phyloP scores from a whole-genome alignment of 2,888 invertebrate genomes.

The Anorthoa munda region DNA sequence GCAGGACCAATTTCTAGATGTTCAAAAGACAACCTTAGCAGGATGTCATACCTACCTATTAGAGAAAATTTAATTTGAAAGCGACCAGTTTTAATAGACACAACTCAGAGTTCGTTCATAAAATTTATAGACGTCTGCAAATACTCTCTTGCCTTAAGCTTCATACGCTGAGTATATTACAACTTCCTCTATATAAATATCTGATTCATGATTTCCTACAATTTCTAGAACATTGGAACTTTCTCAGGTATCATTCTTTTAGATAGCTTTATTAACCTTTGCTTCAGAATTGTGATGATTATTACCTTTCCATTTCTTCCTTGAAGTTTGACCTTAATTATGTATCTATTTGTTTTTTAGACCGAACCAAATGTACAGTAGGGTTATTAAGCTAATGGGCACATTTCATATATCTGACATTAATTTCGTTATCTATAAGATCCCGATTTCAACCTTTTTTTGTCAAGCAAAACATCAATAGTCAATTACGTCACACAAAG shows the following conservation, averaged over 20 bases:
- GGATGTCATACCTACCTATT: neutral
- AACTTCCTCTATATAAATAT: constrained; percentile 38
- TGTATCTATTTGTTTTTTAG: neutral
- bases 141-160: neutral
- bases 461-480: constrained; percentile 1
- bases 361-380: neutral
- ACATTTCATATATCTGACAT: neutral
- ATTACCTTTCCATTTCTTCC: neutral
- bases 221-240: constrained; percentile 15
- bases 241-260: constrained; percentile 16
- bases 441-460: neutral
- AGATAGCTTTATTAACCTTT: constrained; percentile 33
- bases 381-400: neutral
- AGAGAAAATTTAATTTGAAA: constrained; percentile 6
- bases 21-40: neutral
- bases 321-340: constrained; percentile 19
- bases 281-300: constrained; percentile 20
- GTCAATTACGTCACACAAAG: neutral
- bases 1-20: neutral
- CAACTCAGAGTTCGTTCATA: constrained; percentile 12
- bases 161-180: constrained; percentile 19
- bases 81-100: neutral
- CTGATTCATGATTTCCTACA: constrained; percentile 38
- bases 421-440: neutral
- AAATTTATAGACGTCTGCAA: neutral